Evolutionary conservation across 2,113 vertebrate species (phyloP), one percentile per base, ranked within the genome.

Genomic region (Lethenteron reissneri): DNA sequence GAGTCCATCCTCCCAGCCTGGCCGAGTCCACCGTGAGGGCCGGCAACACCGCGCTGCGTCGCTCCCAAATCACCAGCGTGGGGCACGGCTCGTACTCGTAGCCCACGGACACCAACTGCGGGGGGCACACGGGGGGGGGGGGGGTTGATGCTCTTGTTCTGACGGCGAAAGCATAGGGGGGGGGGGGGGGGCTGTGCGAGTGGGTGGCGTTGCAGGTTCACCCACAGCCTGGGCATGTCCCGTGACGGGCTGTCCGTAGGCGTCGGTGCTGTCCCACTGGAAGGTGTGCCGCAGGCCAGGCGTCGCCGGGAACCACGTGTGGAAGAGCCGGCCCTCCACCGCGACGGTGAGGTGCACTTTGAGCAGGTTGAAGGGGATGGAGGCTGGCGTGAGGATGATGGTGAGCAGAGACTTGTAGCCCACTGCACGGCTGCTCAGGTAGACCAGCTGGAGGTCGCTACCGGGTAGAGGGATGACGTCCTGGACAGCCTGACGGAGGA

Each of bases 331-430:
- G 12, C 94, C 94, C 74, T 99, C 92, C 0, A 99, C 94, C 0
- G 94, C 91, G 71, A 97, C 92, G 87, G 90, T 89, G 71, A 99
- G 88, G 77, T 99, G 94, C 71, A 97, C 92, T 79, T 96, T 99
- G 92, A 97, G 95, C 77, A 99, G 82, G 82, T 95, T 99, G 82
- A 99, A 99, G 56, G 94, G 94, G 75, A 94, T 89, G 73, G 82
- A 82, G 59, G 83, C 79, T 75, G 94, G 90, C 14, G 88, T 97
- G 77, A 99, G 84, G 74, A 83, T 86, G 77, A 96, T 88, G 76
- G 85, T 79, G 75, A 99, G 83, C 57, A 99, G 84, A 0, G 94
- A 91, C 76, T 91, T 95, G 78, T 97, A 99, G 76, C 94, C 94
- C 0, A 90, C 77, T 2, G 88, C 90, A 70, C 90, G 86, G 72